Evolutionary conservation across 2,888 invertebrate species (phyloP), one percentile per base, ranked within the genome.

Genomic region (Epistrophe grossulariae): DNA sequence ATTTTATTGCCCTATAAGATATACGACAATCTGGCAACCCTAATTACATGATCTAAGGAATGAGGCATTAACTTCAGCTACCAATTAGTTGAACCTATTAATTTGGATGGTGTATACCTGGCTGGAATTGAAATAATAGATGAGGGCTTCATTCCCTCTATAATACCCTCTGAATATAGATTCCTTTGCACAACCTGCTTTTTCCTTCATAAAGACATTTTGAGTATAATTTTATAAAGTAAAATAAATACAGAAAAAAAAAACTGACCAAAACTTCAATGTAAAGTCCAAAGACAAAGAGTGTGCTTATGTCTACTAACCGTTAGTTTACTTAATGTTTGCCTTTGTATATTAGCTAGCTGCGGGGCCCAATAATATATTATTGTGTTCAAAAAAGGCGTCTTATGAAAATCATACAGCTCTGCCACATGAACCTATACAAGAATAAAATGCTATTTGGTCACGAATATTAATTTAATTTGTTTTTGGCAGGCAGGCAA

Each of bases 401-500:
- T 68, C 35, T 50, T 50, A n/a, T 38, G 15, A 31, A 55, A 68
- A 9, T 68, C 48, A 50, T 50, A 13, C 0, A 15, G 15, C 52
- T 28, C 40, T 35, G 13, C 35, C 55, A 57, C 74, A 79, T 79
- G 80, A 74, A 68, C 45, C 68, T 68, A 57, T 2, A 24, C 5
- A 50, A 50, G 68, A 68, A 43, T 60, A 55, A 62, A 85, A 81
- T 85, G 84, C 62, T 78, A 78, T 84, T 85, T 85, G 81, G 84
- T 85, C 84, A 85, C 84, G 84, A 85, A 85, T 81, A 85, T 85
- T 84, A 80, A 78, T 85, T 85, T 85, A 70, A 85, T 85, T 81
- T 52, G 72, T 73, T 81, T 78, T 85, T 84, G 68, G 68, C 77
- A 77, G 81, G 81, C 24, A n/a, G 55, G 55, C 55, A 59, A 7